A percentile compares a stretch with the other conserved stretches of the same genome.
phyloP scores from a whole-genome alignment of 2,113 vertebrate species.

The Oryzias melastigma region DNA sequence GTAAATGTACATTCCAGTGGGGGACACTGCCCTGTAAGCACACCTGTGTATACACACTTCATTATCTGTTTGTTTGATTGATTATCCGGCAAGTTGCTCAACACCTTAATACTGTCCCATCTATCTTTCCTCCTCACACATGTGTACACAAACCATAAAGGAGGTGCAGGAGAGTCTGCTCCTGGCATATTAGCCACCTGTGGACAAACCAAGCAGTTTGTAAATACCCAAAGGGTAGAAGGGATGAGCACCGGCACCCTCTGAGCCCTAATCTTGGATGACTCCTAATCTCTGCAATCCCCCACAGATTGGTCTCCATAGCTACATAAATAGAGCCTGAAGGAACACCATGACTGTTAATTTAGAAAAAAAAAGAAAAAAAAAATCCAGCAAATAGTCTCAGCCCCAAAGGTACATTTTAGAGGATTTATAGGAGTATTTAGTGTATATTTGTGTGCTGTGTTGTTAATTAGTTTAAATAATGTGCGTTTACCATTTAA shows the following conservation, averaged over 20 bases:
- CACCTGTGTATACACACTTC: constrained; percentile 46
- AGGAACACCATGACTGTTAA: constrained; percentile 20
- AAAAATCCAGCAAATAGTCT: constrained; percentile 10
- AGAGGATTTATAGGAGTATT: no score
- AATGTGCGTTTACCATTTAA: no score
- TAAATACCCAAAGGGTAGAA: constrained; percentile 61
- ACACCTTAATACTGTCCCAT: constrained; percentile 37
- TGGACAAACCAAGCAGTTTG: constrained; percentile 61
- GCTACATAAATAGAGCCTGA: constrained; percentile 37
- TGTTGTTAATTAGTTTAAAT: no score
- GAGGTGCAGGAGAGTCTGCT: constrained; percentile 31
- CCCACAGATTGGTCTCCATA: constrained; percentile 48
- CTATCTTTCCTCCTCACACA: constrained; percentile 17
- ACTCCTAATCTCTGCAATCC: constrained; percentile 69
- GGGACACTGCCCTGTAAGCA: constrained; percentile 25
- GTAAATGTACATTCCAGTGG: constrained; percentile 28
- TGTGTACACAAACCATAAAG: constrained; percentile 42
- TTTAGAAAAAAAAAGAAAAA: background rate
- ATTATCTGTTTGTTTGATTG: constrained; percentile 63
- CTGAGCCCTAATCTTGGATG: constrained; percentile 59
- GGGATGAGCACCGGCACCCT: constrained; percentile 58
- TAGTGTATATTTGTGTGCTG: no score
- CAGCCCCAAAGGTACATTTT: background rate
- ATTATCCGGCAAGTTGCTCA: constrained; percentile 47
- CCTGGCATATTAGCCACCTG: constrained; percentile 64